Conservation (phyloP, 2,113 vertebrate species). For the Acanthochromis polyacanthus region DNA sequence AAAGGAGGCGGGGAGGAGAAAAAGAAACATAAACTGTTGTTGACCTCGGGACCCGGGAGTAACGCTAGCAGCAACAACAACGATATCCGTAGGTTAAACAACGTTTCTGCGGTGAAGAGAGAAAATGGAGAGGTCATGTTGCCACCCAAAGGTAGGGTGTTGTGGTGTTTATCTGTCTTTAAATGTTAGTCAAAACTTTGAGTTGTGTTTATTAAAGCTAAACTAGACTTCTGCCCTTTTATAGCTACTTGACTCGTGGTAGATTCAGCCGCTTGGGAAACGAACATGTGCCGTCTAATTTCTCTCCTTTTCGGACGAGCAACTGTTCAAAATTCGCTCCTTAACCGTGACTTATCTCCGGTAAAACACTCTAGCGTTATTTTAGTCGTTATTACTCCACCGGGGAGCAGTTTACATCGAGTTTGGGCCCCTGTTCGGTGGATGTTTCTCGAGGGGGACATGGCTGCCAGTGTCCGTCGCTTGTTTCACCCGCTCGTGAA, state of each 20-base stretch:
- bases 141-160: conserved; percentile 78
- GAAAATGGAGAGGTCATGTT: conserved; percentile 81
- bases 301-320: conserved; percentile 15
- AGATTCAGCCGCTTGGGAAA: conserved; percentile 13
- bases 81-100: conserved; percentile 43
- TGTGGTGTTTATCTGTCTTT: neutral
- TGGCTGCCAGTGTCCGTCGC: conserved; percentile 49
- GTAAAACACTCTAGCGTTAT: neutral
- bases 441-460: conserved; percentile 3
- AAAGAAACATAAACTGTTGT: conserved; percentile 72
- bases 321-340: conserved; percentile 1
- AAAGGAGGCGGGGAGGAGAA: conserved; percentile 70
- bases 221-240: conserved; percentile 5
- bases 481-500: conserved; percentile 65
- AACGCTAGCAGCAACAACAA: conserved; percentile 34
- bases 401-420: conserved; percentile 10
- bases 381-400: neutral
- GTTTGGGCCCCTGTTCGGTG: conserved; percentile 16
- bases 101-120: conserved; percentile 73
- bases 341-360: neutral
- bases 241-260: conserved; percentile 19
- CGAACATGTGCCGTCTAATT: conserved; percentile 57
- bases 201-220: neutral
- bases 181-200: conserved; percentile 48
- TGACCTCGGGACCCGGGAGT: conserved; percentile 55